A percentile compares a stretch with the other conserved stretches of the same genome.
These are phyloP conservation scores for Hipposideros armiger DNA, from an alignment of 2,113 vertebrate genomes.

Conservation along the genomic window DNA sequence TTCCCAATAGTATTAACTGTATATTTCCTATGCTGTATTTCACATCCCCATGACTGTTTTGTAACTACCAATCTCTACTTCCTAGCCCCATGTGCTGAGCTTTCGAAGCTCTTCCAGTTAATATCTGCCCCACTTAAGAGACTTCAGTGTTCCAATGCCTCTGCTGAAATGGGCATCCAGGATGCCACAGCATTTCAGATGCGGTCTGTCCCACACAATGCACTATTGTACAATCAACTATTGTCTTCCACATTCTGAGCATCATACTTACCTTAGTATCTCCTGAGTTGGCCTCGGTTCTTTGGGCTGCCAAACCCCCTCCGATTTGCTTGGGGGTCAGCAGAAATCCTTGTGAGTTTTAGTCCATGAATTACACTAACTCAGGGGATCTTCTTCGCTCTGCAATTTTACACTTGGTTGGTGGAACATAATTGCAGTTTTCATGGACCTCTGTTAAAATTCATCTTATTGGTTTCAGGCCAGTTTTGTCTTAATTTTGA, in stretches of 20 bases:
- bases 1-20: too few species aligned
- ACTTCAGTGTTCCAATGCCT: background rate
- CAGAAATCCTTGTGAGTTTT: background rate
- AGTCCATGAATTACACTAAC: background rate
- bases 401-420: background rate
- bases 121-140: background rate
- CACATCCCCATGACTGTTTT: too few species aligned
- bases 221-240: background rate
- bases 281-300: background rate
- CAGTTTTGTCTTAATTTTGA: background rate
- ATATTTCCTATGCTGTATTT: too few species aligned
- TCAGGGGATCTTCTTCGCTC: background rate
- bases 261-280: background rate
- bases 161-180: background rate
- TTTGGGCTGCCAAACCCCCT: background rate
- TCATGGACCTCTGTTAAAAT: slow-evolving; percentile 11
- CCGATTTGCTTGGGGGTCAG: background rate
- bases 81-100: background rate
- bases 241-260: background rate
- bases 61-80: too few species aligned
- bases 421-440: background rate
- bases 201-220: background rate
- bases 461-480: background rate
- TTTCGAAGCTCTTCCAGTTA: background rate
- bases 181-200: background rate